Percentiles rank a stretch among this genome's conserved stretches.
Evolutionary conservation across 2,113 vertebrate species (phyloP).

Genomic region (Monopterus albus): DNA sequence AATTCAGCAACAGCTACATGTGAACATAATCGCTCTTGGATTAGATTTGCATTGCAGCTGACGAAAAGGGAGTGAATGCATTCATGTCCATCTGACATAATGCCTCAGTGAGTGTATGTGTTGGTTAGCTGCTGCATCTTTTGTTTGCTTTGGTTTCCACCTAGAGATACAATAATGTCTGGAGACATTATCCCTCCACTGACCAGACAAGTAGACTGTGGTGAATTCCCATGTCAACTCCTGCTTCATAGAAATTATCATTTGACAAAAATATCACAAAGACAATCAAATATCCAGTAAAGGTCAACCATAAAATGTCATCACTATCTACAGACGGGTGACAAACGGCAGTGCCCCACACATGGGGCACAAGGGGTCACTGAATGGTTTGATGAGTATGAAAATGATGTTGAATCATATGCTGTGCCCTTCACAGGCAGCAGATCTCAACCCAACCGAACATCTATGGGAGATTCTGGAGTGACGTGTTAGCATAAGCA

Average conservation of each 20-base stretch:
- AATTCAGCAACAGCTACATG: slow-evolving; percentile 16
- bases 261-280: slow-evolving; percentile 8
- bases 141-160: slow-evolving; percentile 69
- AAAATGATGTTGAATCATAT: no score
- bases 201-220: slow-evolving; percentile 1
- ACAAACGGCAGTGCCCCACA: no score
- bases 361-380: no score
- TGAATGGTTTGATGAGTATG: no score
- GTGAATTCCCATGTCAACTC: not conserved
- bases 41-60: slow-evolving; percentile 33
- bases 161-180: slow-evolving; percentile 44
- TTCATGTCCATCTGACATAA: slow-evolving; percentile 40
- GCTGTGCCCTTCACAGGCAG: no score
- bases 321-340: no score
- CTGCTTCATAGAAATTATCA: not conserved
- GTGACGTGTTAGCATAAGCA: no score
- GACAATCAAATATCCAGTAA: not conserved
- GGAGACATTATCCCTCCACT: not conserved
- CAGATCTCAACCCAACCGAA: no score
- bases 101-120: slow-evolving; percentile 34
- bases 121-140: slow-evolving; percentile 29
- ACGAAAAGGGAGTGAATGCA: slow-evolving; percentile 27
- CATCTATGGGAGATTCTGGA: no score
- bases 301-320: not conserved
- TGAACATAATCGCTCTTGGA: slow-evolving; percentile 34